Evolutionary conservation across 2,888 invertebrate species (phyloP), one percentile per base, ranked within the genome.

Genomic region (Ischnus inquisitorius): DNA sequence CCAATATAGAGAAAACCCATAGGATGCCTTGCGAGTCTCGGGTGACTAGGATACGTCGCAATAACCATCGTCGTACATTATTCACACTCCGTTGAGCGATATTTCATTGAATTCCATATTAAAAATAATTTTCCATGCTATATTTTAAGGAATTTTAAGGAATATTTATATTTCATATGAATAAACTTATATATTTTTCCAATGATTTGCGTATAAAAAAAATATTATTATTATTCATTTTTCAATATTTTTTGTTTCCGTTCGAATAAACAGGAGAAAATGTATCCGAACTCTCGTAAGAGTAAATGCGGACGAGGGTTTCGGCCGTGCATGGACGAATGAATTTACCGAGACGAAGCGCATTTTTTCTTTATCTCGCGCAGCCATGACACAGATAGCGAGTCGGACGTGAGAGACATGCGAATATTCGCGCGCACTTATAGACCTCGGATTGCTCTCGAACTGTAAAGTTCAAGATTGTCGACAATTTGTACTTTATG

Each of bases 341-440:
- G 14, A 6, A 57, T 57, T 34, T 51, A 54, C 8, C 51, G 57
- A 19, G 10, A 39, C 54, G 22, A 19, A 6, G 28, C 60, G 5
- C 12, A 14, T 14, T 14, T 60, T 28, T 60, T 57, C 12, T 60
- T 28, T 28, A 60, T 28, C 60, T 41, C 41, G n/a, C 19, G 22
- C 0, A 69, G 51, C 51, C 51, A 51, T 34, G 68, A 48, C 68
- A 69, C 68, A 12, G 51, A 69, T 34, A 28, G 60, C 14, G 60
- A 60, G 14, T 60, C 60, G 25, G 25, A 60, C 60, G 28, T 60
- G 60, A 28, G 60, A 14, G 28, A 25, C 28, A 60, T 60, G 60
- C 60, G 60, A 60, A 60, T 60, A 28, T 60, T 14, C 28, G 1
- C 60, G 25, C 28, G 25, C 60, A n/a, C 12, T 34, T 28, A 60